Evolutionary conservation across 1,140 invertebrate genomes (phyloP).

Genomic region (Drosophila takahashii): DNA sequence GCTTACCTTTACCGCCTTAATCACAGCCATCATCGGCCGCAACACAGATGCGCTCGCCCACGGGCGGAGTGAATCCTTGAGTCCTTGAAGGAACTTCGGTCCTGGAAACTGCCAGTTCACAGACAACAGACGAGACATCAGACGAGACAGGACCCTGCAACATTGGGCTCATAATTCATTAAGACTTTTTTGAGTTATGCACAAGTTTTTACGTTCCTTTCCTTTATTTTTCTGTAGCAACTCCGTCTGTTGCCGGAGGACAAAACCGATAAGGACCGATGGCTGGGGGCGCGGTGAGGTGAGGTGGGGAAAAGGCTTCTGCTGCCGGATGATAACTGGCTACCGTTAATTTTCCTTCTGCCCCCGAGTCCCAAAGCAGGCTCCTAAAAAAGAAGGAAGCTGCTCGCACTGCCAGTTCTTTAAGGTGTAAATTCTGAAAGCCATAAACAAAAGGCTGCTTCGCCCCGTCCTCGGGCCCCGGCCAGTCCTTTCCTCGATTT

Average conservation of each 20-base stretch:
- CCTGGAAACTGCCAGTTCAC: constrained; percentile 31
- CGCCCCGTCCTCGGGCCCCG: constrained; percentile 4
- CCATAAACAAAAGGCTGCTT: constrained; percentile 75
- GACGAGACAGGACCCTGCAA: constrained; percentile 41
- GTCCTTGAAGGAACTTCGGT: constrained; percentile 43
- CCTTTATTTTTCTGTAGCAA: constrained; percentile 34
- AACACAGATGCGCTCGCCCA: constrained; percentile 25
- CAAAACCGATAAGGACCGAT: constrained; percentile 66
- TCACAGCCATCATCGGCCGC: constrained; percentile 47
- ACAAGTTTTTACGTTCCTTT: constrained; percentile 58
- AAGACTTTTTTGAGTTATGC: constrained; percentile 79
- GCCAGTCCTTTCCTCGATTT: constrained; percentile 25
- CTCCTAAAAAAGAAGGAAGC: constrained; percentile 15
- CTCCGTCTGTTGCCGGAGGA: constrained; percentile 67
- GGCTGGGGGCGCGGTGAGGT: background rate
- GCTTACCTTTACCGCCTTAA: constrained; percentile 44
- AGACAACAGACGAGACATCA: constrained; percentile 50
- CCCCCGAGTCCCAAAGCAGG: constrained; percentile 6
- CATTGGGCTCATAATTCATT: constrained; percentile 73
- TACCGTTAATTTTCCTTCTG: constrained; percentile 56
- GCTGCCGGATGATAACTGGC: constrained; percentile 64
- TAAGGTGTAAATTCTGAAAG: constrained; percentile 80
- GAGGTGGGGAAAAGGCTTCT: constrained; percentile 19
- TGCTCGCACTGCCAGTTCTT: constrained; percentile 54
- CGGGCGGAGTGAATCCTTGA: constrained; percentile 30